phyloP scores from a whole-genome alignment of 2,888 invertebrate species.

The Cataglyphis livida region DNA sequence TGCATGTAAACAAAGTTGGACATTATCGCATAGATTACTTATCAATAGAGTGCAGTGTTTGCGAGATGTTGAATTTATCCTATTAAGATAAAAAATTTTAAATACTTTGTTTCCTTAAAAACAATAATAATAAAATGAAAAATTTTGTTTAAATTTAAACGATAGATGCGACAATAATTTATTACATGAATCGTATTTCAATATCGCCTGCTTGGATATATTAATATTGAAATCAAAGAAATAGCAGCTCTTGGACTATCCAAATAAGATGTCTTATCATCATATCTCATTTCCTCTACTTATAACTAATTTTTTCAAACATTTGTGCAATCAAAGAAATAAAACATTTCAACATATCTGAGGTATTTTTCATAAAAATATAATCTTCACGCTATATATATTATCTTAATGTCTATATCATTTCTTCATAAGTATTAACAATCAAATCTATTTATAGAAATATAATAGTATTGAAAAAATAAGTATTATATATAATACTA shows the following conservation, averaged over 20 bases:
- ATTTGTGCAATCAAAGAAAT: conserved; percentile 8
- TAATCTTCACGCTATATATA: conserved; percentile 58
- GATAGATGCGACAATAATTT: conserved; percentile 1
- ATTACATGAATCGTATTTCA: neutral
- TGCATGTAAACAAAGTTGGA: conserved; percentile 42
- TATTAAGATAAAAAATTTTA: neutral
- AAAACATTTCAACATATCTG: conserved; percentile 52
- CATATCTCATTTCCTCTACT: neutral
- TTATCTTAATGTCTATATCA: conserved; percentile 58
- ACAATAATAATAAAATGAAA: neutral
- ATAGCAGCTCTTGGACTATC: neutral
- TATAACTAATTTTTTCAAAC: conserved; percentile 20
- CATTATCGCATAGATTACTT: conserved; percentile 1
- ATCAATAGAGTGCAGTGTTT: neutral
- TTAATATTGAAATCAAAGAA: neutral
- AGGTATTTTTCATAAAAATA: conserved; percentile 73
- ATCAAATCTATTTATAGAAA: conserved; percentile 62
- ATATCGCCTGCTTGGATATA: neutral
- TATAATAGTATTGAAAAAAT: conserved; percentile 57
- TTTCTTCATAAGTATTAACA: conserved; percentile 41
- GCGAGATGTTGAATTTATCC: neutral
- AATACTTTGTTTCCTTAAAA: neutral
- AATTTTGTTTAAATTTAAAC: neutral
- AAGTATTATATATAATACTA: neutral
- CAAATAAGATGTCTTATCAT: neutral